phyloP scores from a whole-genome alignment of 2,888 invertebrate species.

The Hermaeophaga mercurialis region DNA sequence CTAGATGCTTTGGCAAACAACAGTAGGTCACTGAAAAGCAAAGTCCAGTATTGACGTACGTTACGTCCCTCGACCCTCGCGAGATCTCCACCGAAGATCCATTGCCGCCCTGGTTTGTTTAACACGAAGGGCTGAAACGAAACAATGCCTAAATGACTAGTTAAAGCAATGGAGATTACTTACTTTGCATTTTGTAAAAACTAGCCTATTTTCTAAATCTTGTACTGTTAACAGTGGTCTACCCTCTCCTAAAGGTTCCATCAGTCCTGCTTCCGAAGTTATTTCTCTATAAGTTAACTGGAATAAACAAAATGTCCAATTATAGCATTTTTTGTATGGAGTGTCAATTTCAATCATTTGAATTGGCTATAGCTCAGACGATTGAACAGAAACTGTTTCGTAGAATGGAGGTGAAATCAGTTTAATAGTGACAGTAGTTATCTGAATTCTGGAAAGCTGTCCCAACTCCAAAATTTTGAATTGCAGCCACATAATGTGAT shows the following conservation, averaged over 20 bases:
- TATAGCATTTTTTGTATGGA: too few species aligned
- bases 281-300: constrained; percentile 79
- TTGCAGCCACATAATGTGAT: too few species aligned
- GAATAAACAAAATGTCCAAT: too few species aligned
- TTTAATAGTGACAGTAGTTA: too few species aligned
- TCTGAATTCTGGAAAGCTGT: too few species aligned
- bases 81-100: constrained; percentile 88
- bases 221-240: constrained; percentile 80
- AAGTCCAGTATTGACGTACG: constrained; percentile 82
- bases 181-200: constrained; percentile 88
- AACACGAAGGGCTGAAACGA: constrained; percentile 73
- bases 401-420: too few species aligned
- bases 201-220: constrained; percentile 84
- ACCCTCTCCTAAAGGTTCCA: constrained; percentile 85
- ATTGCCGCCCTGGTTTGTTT: constrained; percentile 82
- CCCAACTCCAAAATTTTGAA: too few species aligned
- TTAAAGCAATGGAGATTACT: too few species aligned
- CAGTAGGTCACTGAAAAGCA: constrained; percentile 82
- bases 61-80: constrained; percentile 82
- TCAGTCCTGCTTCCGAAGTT: constrained; percentile 80
- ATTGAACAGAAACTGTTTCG: too few species aligned
- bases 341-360: too few species aligned
- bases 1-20: constrained; percentile 86
- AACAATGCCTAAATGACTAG: too few species aligned
- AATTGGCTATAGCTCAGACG: too few species aligned